Conservation (phyloP, 2,888 invertebrate genomes). For the Xestia c-nigrum region DNA sequence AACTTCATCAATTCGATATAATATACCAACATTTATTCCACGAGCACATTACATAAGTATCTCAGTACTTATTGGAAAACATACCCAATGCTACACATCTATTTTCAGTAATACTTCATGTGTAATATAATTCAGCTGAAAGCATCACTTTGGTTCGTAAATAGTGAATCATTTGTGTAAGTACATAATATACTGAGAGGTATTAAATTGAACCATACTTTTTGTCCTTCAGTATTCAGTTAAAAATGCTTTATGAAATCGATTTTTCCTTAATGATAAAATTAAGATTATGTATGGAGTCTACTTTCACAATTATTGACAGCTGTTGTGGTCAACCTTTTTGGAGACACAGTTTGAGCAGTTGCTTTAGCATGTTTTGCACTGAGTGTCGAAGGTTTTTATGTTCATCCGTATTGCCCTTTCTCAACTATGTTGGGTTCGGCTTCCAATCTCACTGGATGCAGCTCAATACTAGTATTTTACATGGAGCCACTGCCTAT, state of each 20-base stretch:
- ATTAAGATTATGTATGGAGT: neutral
- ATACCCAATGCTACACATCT: neutral
- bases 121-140: slow-evolving; percentile 41
- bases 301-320: neutral
- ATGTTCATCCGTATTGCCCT: neutral
- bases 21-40: slow-evolving; percentile 22
- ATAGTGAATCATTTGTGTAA: slow-evolving; percentile 24
- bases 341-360: neutral
- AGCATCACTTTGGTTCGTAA: slow-evolving; percentile 30
- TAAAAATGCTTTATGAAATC: slow-evolving; percentile 12
- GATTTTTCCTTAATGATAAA: neutral
- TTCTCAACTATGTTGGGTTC: no score
- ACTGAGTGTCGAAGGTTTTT: neutral
- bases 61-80: slow-evolving; percentile 39
- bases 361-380: neutral
- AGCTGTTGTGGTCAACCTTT: neutral
- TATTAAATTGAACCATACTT: neutral
- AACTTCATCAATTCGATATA: slow-evolving; percentile 6
- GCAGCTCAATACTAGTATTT: no score
- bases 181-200: neutral
- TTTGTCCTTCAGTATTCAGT: slow-evolving; percentile 13
- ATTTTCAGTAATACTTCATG: slow-evolving; percentile 30
- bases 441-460: neutral
- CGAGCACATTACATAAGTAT: slow-evolving; percentile 16
- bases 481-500: neutral